A percentile compares a stretch with the other conserved stretches of the same genome.
Evolutionary conservation across 2,888 invertebrate species (phyloP).

Genomic region (Diaperis boleti): DNA sequence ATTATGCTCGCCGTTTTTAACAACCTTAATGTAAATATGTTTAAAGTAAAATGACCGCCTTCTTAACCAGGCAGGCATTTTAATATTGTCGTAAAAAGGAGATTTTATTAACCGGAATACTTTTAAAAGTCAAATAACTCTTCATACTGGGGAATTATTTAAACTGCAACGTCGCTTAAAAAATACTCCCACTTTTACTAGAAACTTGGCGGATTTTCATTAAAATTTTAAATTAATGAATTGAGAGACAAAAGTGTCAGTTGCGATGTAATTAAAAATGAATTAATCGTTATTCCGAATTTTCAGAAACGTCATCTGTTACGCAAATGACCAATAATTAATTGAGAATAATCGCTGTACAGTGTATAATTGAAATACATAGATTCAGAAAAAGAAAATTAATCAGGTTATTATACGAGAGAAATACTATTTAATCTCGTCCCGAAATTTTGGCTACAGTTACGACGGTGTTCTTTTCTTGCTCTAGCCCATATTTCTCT

Average conservation of each 20-base stretch:
- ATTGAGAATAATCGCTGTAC: constrained; percentile 16
- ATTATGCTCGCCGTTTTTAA: constrained; percentile 22
- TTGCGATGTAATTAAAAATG: constrained; percentile 32
- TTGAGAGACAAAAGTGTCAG: constrained; percentile 29
- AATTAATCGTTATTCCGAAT: constrained; percentile 32
- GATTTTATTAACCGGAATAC: constrained; percentile 31
- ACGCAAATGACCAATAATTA: constrained; percentile 24
- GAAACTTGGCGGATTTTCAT: constrained; percentile 17
- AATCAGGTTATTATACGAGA: too few relatives aligned
- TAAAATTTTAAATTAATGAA: constrained; percentile 33
- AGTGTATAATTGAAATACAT: background rate
- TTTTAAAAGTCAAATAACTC: constrained; percentile 32
- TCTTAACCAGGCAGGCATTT: constrained; percentile 27
- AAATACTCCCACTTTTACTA: background rate
- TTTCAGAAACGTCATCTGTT: constrained; percentile 32
- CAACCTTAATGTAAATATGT: constrained; percentile 21
- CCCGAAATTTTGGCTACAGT: too few relatives aligned
- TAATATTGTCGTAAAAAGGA: constrained; percentile 32
- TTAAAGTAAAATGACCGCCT: constrained; percentile 8
- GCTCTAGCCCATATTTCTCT: too few relatives aligned
- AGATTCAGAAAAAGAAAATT: too few relatives aligned
- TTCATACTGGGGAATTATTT: constrained; percentile 25
- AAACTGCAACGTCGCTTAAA: constrained; percentile 9
- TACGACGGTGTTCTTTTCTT: too few relatives aligned
- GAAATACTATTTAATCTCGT: too few relatives aligned